Base-by-base conservation (phyloP, 2,888 invertebrate species). In the Hypomecis punctinalis region DNA sequence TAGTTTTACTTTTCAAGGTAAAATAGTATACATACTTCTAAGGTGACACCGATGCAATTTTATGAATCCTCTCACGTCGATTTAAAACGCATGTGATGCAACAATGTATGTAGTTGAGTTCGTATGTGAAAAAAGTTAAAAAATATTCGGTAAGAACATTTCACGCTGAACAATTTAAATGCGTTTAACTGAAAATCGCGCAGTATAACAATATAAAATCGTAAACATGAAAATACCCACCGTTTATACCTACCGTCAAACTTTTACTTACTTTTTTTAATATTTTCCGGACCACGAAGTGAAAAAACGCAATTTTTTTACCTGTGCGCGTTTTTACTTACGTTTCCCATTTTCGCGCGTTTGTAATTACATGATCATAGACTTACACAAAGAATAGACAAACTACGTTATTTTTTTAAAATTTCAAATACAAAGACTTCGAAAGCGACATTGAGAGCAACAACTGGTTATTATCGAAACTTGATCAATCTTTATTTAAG, bases 191-290 rank as follows among this genome's bases (percentile, higher is more conserved):
- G 51, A 45, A 45, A 49, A 51, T 55, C 57, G 40, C 56, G 33
- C 51, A 67, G 67, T 71, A 59, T 67, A 63, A 47, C 36, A 60
- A 67, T 39, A 74, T 52, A 54, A 69, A 67, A 66, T 49, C 65
- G 68, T 70, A 61, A 59, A 58, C 58, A 63, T 57, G 52, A 66
- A 67, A 36, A 84, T 84, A 85, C 85, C 85, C 80, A 85, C 85
- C 85, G 78, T 79, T 45, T 59, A 78, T 85, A 89, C 90, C 88
- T 84, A 89, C 89, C 88, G 82, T 80, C 59, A 60, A 61, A 64
- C 63, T 52, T 59, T 63, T 63, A 76, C 79, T 80, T 77, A 81
- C 69, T 66, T 63, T 66, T 65, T 36, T 54, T 49, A 36, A 48
- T 52, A 43, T 55, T 51, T 73, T 68, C 72, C 63, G 69, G 69